phyloP scores from a whole-genome alignment of 2,797 vertebrate species.

The Mallotus villosus region DNA sequence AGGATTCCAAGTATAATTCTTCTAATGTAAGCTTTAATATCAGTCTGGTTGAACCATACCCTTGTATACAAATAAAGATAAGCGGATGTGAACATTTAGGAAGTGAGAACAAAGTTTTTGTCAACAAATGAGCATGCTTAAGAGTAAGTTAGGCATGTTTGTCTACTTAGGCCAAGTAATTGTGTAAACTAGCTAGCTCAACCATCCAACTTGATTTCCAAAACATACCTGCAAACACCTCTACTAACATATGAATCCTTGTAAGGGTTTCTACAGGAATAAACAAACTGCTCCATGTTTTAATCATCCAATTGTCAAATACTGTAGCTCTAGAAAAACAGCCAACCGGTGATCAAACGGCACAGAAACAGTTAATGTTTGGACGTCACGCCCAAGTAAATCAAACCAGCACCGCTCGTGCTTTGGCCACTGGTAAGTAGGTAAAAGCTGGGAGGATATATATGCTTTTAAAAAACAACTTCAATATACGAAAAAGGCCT shows the following conservation, averaged over 20 bases:
- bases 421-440: background rate
- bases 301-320: background rate
- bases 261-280: conserved; percentile 9
- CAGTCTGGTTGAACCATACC: background rate
- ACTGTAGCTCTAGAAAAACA: background rate
- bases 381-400: background rate
- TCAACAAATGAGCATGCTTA: too few species aligned
- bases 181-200: background rate
- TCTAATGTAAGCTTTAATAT: background rate
- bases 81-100: conserved; percentile 41
- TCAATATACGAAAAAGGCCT: too few species aligned
- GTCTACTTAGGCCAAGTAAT: too few species aligned
- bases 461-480: too few species aligned
- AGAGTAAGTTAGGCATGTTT: too few species aligned
- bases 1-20: background rate
- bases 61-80: background rate
- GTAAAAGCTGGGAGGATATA: background rate
- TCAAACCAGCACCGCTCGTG: background rate
- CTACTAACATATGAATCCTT: conserved; percentile 24
- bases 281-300: conserved; percentile 40
- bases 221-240: conserved; percentile 47
- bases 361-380: background rate
- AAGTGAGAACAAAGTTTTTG: background rate
- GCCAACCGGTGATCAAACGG: background rate
- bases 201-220: background rate